Percentiles rank a stretch among this genome's conserved stretches.
Evolutionary conservation across 1,140 invertebrate genomes (phyloP).

Genomic region (Phymorhynchus buccinoides): DNA sequence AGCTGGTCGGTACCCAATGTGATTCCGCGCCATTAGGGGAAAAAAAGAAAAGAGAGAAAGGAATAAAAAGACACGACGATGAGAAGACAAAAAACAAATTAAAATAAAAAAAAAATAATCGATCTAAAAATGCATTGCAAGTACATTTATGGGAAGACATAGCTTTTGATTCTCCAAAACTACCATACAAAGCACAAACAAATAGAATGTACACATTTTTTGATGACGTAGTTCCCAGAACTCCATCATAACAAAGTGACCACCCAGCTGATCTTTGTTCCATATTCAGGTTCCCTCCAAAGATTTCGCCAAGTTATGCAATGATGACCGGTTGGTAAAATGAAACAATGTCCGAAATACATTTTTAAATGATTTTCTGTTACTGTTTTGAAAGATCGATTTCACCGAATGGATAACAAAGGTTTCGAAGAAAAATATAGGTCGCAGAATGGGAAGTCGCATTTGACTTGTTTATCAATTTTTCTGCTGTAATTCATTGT

Average conservation of each 20-base stretch:
- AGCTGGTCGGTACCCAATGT: no score
- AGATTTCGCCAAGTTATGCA: background rate
- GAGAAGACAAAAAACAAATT: background rate
- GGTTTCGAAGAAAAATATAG: background rate
- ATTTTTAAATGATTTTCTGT: background rate
- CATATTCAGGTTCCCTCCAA: background rate
- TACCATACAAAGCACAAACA: background rate
- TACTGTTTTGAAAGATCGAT: background rate
- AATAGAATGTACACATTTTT: background rate
- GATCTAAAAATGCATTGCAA: no score
- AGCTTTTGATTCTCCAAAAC: background rate
- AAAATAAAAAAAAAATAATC: no score
- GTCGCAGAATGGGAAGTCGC: background rate
- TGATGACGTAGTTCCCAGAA: background rate
- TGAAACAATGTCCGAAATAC: no score
- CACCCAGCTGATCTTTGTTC: slow-evolving; percentile 5
- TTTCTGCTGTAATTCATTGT: no score
- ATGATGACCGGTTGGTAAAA: background rate
- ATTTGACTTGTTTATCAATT: background rate
- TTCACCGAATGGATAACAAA: background rate
- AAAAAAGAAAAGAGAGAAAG: no score
- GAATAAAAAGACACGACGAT: no score
- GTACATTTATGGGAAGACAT: no score
- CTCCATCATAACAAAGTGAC: slow-evolving; percentile 6
- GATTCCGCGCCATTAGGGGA: no score